A percentile compares a stretch with the other conserved stretches of the same genome.
phyloP scores from a whole-genome alignment of 2,113 vertebrate species.

The Vicugna pacos region DNA sequence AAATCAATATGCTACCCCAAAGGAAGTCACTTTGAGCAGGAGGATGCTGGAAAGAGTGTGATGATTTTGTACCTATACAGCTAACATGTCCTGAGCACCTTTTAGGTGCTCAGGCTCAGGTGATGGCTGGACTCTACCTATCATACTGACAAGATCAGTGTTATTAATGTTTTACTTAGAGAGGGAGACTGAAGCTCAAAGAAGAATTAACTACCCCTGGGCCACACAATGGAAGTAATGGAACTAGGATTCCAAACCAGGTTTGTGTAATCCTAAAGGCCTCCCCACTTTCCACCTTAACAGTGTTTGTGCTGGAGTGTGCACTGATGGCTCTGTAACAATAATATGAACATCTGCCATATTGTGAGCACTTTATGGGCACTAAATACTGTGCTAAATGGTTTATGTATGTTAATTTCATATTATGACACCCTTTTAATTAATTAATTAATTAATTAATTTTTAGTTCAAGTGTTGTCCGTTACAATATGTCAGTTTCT shows the following conservation, averaged over 20 bases:
- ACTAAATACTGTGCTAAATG: neutral
- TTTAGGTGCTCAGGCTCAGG: neutral
- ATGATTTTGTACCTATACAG: neutral
- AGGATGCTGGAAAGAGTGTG: neutral
- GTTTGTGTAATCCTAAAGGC: neutral
- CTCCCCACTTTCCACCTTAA: neutral
- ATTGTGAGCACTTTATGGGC: neutral
- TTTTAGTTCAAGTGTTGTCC: no score
- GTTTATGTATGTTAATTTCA: neutral
- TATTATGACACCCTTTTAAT: conserved; percentile 33
- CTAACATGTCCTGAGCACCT: neutral
- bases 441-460: neutral
- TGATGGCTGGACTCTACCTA: neutral
- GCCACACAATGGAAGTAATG: neutral
- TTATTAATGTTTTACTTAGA: neutral
- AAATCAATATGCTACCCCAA: neutral
- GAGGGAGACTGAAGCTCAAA: neutral
- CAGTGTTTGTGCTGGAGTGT: neutral
- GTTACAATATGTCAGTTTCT: no score
- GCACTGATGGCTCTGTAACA: neutral
- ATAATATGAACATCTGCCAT: neutral
- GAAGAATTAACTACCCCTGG: conserved; percentile 5
- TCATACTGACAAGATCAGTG: neutral
- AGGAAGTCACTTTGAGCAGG: neutral
- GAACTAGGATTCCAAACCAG: neutral